These are phyloP conservation scores for Empis livida DNA, from an alignment of 2,888 invertebrate species.

Conservation along the genomic window DNA sequence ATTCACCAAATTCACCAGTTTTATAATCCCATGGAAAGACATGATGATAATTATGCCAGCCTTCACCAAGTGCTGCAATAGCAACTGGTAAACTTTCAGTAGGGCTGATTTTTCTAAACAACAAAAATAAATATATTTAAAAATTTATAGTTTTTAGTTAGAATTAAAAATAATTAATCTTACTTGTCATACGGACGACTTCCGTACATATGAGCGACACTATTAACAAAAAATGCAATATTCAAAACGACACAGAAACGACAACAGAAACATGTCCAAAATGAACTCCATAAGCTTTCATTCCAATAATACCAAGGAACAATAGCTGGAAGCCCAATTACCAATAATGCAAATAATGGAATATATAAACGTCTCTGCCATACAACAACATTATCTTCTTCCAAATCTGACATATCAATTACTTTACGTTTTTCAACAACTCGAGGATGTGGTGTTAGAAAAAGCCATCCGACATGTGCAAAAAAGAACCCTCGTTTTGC, in stretches of 20 bases:
- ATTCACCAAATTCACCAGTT: slow-evolving; percentile 51
- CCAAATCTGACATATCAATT: slow-evolving; percentile 57
- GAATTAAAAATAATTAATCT: slow-evolving; percentile 17
- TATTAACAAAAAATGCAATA: slow-evolving; percentile 90
- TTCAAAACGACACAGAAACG: slow-evolving; percentile 78
- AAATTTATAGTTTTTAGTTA: background rate
- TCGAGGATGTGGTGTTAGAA: slow-evolving; percentile 70
- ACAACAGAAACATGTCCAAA: slow-evolving; percentile 70
- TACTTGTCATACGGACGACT: slow-evolving; percentile 80
- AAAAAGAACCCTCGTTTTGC: slow-evolving; percentile 79
- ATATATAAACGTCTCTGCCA: slow-evolving; percentile 65
- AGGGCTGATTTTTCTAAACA: slow-evolving; percentile 52
- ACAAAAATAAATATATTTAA: slow-evolving; percentile 4
- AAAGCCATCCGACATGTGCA: slow-evolving; percentile 86
- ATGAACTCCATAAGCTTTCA: slow-evolving; percentile 63
- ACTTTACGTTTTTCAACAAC: slow-evolving; percentile 54
- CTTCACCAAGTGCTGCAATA: slow-evolving; percentile 64
- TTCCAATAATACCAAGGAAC: slow-evolving; percentile 77
- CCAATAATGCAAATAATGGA: slow-evolving; percentile 55
- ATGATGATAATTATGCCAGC: slow-evolving; percentile 77
- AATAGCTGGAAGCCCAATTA: slow-evolving; percentile 53
- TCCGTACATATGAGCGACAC: slow-evolving; percentile 90
- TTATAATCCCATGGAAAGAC: slow-evolving; percentile 58
- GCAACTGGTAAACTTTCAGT: slow-evolving; percentile 61
- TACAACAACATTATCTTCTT: slow-evolving; percentile 59